These are phyloP conservation scores for Drosophila kambysellisi DNA, from an alignment of 2,888 invertebrate species.

Conservation along the genomic window DNA sequence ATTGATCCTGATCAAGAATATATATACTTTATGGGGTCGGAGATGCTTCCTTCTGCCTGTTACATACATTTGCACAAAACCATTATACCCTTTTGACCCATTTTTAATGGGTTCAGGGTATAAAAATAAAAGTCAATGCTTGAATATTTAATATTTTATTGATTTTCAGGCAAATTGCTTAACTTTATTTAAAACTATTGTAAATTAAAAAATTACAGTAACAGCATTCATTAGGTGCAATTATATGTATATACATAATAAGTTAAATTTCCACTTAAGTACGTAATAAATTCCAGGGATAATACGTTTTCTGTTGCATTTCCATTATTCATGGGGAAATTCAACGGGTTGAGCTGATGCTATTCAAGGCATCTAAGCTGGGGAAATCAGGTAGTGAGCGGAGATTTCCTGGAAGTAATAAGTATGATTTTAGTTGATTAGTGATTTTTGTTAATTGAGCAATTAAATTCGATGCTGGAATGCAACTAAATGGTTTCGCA, in stretches of 20 bases:
- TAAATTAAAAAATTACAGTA: neutral
- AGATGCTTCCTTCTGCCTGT: too few species aligned
- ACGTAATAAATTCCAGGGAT: neutral
- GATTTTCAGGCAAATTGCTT: neutral
- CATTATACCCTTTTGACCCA: too few species aligned
- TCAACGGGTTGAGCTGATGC: slow-evolving; percentile 14
- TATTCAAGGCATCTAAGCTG: neutral
- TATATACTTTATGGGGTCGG: too few species aligned
- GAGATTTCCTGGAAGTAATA: slow-evolving; percentile 45
- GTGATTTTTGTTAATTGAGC: slow-evolving; percentile 36
- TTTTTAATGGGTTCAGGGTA: too few species aligned
- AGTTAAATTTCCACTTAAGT: neutral
- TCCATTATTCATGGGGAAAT: slow-evolving; percentile 26
- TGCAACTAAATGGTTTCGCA: slow-evolving; percentile 39
- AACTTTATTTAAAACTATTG: neutral
- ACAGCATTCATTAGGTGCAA: neutral
- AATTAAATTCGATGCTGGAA: slow-evolving; percentile 42
- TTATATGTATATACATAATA: neutral
- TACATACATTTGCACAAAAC: too few species aligned
- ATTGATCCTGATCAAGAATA: too few species aligned
- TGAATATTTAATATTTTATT: neutral
- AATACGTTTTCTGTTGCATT: neutral
- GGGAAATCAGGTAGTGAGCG: slow-evolving; percentile 35
- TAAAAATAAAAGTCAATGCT: too few species aligned
- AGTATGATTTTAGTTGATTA: slow-evolving; percentile 21